These are phyloP conservation scores for Spialia ferax DNA, from an alignment of 2,888 invertebrate genomes.

Conservation along the genomic window DNA sequence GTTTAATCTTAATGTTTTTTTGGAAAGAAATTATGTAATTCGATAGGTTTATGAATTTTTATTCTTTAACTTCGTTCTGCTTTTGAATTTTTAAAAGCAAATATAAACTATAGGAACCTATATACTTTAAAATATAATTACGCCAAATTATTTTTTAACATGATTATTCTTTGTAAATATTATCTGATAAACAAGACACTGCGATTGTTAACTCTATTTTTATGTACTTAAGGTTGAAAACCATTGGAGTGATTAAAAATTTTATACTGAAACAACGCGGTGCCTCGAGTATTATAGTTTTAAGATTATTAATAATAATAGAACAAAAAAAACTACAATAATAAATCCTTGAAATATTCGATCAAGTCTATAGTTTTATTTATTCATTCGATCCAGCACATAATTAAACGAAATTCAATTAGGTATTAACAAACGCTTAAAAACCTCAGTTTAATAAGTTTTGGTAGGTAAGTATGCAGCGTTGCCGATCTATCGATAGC, in stretches of 20 bases:
- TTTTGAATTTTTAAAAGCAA: neutral
- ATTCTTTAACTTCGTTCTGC: neutral
- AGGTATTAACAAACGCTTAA: neutral
- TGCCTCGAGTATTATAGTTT: slow-evolving; percentile 9
- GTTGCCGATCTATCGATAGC: too few relatives aligned
- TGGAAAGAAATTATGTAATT: neutral
- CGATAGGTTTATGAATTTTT: too few relatives aligned
- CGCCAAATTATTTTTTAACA: too few relatives aligned
- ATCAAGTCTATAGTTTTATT: neutral
- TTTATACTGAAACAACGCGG: neutral
- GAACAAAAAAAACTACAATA: neutral
- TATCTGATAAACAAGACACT: neutral
- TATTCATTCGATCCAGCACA: neutral
- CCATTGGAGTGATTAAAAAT: slow-evolving; percentile 9
- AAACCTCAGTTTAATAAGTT: neutral
- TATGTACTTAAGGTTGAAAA: slow-evolving; percentile 5
- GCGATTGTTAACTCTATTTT: neutral
- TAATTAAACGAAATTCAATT: neutral
- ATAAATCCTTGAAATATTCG: neutral
- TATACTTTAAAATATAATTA: too few relatives aligned
- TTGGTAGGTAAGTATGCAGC: too few relatives aligned
- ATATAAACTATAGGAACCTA: too few relatives aligned
- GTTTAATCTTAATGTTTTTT: neutral
- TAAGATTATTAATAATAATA: neutral
- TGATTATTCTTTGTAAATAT: neutral